Percentiles rank a stretch among this genome's conserved stretches.
These are phyloP conservation scores for Mesembrinibis cayennensis DNA, from an alignment of 2,113 vertebrate species.

Conservation along the genomic window DNA sequence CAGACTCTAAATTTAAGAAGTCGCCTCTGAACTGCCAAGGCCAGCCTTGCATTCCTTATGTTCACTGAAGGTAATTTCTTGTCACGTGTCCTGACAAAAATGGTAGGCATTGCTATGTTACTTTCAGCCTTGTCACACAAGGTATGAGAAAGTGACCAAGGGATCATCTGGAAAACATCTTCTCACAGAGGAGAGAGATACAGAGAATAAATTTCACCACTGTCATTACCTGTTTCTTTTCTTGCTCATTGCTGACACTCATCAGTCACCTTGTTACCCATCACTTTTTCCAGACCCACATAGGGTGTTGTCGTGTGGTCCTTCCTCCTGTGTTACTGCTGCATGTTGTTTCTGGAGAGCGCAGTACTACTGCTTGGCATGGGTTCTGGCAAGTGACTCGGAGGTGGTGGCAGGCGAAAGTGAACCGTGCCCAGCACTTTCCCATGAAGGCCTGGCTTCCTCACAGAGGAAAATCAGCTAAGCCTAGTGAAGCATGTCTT, in stretches of 20 bases:
- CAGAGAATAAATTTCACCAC: not conserved
- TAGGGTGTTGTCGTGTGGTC: not conserved
- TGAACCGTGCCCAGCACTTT: not conserved
- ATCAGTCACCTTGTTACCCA: not conserved
- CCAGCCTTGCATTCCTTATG: not conserved
- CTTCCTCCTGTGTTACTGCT: not conserved
- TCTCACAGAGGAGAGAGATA: not conserved
- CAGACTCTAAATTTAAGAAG: not conserved
- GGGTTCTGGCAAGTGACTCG: not conserved
- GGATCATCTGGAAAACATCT: not conserved
- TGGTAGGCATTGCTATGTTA: accelerated
- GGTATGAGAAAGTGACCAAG: not conserved
- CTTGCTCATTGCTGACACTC: not conserved
- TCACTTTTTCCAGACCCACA: not conserved
- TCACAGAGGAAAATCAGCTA: not conserved
- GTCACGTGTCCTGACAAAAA: not conserved
- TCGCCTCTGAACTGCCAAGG: accelerated
- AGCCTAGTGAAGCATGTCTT: not conserved
- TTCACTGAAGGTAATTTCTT: not conserved
- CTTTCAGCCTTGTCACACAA: not conserved
- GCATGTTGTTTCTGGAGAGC: constrained; percentile 3
- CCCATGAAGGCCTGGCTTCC: not conserved
- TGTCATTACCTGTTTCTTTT: not conserved
- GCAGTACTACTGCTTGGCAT: not conserved
- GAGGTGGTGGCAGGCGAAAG: not conserved